Base-by-base conservation (phyloP, 2,113 vertebrate species). In the Ochotona curzoniae region DNA sequence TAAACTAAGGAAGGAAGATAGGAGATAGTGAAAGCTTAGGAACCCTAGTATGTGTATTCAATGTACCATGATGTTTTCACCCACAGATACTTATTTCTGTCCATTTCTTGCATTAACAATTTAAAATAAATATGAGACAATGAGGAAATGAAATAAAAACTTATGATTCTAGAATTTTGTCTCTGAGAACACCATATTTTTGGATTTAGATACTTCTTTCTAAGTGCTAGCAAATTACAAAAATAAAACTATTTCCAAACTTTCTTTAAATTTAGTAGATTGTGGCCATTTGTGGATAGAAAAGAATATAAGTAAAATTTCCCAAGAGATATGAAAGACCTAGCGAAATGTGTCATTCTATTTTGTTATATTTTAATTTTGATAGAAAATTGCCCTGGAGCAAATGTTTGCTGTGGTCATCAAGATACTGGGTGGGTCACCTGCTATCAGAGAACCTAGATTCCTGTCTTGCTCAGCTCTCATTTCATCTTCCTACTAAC, bases 101-200 rank as follows among this genome's bases (percentile, higher is more conserved):
- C 91, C 60, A 75, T 35, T n/a, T 30, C 8, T 73, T 28, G 38
- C 38, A 85, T 49, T 91, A 61, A 83, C 83, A 96, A 94, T 96
- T 94, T 93, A 92, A 95, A 63, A 54, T 92, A 86, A 96, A 81
- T 89, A 82, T 49, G 21, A 79, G 94, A 11, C 78, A 93, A 82
- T 47, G 28, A 83, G 70, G 57, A 96, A 94, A 93, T 92, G 80
- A 93, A 79, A 13, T 75, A 84, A 94, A n/a, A 87, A 9, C 67
- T 84, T 67, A 51, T 81, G 54, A n/a, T 8, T 38, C 76, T 95
- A 69, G 13, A 44, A 73, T 76, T 32, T 74, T 95, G 30, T 60
- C 63, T 23, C 17, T 51, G 80, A 83, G 86, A 66, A 35, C 91
- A 35, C 83, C 17, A 70, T 94, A 79, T 93, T 70, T 92, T 81